A percentile compares a stretch with the other conserved stretches of the same genome.
Conservation (phyloP, 2,113 vertebrate genomes). For the Oncorhynchus masou region DNA sequence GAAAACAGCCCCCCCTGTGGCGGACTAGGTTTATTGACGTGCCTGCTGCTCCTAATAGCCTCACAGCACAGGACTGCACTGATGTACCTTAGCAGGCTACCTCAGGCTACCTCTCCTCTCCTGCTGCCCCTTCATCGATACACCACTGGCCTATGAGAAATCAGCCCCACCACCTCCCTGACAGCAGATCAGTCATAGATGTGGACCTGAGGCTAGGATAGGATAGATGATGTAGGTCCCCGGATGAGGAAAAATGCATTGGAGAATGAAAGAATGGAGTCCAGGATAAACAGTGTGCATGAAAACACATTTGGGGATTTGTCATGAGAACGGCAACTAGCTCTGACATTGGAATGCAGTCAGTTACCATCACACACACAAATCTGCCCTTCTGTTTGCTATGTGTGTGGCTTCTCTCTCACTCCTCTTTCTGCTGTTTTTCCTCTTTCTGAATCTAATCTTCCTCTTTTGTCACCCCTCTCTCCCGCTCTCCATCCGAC, state of each 20-base stretch:
- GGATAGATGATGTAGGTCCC: not conserved
- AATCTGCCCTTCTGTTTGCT: not conserved
- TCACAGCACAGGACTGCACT: slow-evolving; percentile 33
- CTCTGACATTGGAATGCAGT: slow-evolving; percentile 8
- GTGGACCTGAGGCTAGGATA: not conserved
- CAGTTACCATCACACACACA: not conserved
- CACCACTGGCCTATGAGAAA: not conserved
- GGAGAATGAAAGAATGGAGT: not conserved
- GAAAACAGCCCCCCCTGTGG: slow-evolving; percentile 68
- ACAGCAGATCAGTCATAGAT: slow-evolving; percentile 12
- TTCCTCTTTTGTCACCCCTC: not conserved
- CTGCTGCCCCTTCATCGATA: not conserved
- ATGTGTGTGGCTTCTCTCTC: no score
- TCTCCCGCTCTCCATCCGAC: not conserved
- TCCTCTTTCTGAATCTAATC: slow-evolving; percentile 15
- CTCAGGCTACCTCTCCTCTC: slow-evolving; percentile 8
- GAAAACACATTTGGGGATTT: not conserved
- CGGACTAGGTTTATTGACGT: slow-evolving; percentile 63
- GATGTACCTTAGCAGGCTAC: slow-evolving; percentile 7
- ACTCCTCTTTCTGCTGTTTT: not conserved
- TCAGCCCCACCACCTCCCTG: not conserved
- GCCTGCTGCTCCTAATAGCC: slow-evolving; percentile 49
- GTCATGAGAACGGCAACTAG: not conserved
- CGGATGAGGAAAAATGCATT: not conserved
- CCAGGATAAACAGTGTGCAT: not conserved